Evolutionary conservation across 2,113 vertebrate species (phyloP), one percentile per base, ranked within the genome.

Genomic region (Regulus satrapa): DNA sequence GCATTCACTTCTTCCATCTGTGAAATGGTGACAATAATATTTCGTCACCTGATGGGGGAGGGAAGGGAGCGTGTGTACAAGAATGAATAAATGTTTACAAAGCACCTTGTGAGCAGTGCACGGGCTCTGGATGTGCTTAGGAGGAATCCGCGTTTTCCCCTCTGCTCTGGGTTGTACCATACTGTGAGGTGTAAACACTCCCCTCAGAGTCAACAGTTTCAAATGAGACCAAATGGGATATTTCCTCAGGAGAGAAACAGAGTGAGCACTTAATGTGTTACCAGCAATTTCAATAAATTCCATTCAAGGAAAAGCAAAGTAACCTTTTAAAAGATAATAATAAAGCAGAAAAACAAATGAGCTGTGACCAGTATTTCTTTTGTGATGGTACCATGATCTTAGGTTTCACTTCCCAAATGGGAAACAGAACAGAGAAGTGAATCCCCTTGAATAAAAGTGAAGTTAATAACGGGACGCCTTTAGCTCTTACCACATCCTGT

Each of bases 401-500:
- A 94, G 68, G 97, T 98, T 98, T 98, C 98, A 98, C 97, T 98
- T 98, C 98, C 97, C 97, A 96, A 97, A 98, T 96, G 85, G 96
- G 95, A 98, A 98, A 94, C 91, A 97, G 97, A 98, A 98, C 94
- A 97, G 97, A 98, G 98, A 98, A 98, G 97, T 94, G 95, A 98
- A 98, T 97, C 96, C 96, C 97, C 97, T 97, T 97, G 97, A 98
- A 98, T 97, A 98, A 98, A 98, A 98, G 97, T 97, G 97, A 98
- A 97, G 97, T 98, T 98, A 98, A 97, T 98, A 97, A 97, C 91
- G 96, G 97, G 97, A 97, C 48, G 89, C 87, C 96, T 94, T 92
- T 61, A 96, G 97, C 85, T 97, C 93, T 75, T 91, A 97, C 98
- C 98, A 98, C 98, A 98, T 98, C 98, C 98, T 98, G 98, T 97